Base-by-base conservation (phyloP, 2,113 vertebrate genomes). In the Litocranius walleri region DNA sequence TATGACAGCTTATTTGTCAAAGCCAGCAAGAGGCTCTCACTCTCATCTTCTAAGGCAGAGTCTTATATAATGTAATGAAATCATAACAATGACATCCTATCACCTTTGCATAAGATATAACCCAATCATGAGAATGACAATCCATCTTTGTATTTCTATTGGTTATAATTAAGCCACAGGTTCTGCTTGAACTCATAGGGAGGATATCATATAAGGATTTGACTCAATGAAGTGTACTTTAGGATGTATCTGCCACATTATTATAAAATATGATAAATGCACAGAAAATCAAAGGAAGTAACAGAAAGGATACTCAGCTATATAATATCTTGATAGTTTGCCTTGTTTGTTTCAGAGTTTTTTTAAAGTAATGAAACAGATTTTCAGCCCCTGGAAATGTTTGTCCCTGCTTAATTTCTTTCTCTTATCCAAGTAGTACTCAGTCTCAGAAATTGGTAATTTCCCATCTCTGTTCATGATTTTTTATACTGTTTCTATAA, bases 191-290 rank as follows among this genome's bases (percentile, higher is more conserved):
- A 7, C 7, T 84, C 57, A 33, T 78, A 62, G 23, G 40, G 64
- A 95, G 48, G 36, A 33, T 27, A 50, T 33, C 57, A 59, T 59
- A 52, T 43, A 91, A 96, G 61, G 78, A 90, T 17, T 50, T 62
- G 67, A 54, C 11, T 84, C 77, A 78, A 0, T 67, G 36, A 36
- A 71, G 36, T 10, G 61, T 78, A 43, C n/a, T 78, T 96, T 48
- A 61, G 48, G 33, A 4, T 83, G 5, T 50, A 57, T 52, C 30
- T 92, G 52, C 67, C 52, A 86, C 11, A 40, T 85, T 54, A 71
- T 92, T 92, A 56, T 21, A 92, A 96, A 85, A 94, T 50, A 88
- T 59, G 45, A 52, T 64, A 92, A 94, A 57, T 45, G n/a, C 17
- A 36, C 78, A 85, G 56, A 89, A 64, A 94, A 17, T 45, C 61